Evolutionary conservation across 2,113 vertebrate genomes (phyloP).

Genomic region (Ifrita kowaldi): DNA sequence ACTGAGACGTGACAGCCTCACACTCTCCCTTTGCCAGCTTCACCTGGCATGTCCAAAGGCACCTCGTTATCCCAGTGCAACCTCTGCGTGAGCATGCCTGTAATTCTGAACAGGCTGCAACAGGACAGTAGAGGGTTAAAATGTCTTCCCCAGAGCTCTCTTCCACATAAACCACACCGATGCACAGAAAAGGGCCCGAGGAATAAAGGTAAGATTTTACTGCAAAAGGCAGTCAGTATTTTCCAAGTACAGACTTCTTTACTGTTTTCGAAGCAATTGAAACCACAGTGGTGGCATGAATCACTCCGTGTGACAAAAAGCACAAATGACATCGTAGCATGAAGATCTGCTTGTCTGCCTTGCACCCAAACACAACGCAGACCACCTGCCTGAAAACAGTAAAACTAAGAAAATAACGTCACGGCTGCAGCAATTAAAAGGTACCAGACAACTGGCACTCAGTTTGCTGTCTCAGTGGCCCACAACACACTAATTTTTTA

Average conservation of each 20-base stretch:
- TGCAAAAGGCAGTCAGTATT: neutral
- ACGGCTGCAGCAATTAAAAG: neutral
- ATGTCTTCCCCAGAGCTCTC: neutral
- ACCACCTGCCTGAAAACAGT: neutral
- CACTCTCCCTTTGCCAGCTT: neutral
- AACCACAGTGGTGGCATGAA: neutral
- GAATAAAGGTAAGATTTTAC: neutral
- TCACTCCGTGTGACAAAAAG: neutral
- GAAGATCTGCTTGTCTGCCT: neutral
- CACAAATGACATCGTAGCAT: neutral
- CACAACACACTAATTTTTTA: neutral
- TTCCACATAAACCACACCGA: neutral
- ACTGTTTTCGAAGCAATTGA: neutral
- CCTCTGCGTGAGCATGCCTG: neutral
- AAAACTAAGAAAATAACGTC: neutral
- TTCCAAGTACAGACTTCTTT: neutral
- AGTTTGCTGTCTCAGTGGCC: neutral
- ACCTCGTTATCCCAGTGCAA: neutral
- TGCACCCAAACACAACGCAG: neutral
- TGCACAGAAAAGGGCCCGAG: neutral
- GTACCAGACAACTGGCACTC: neutral
- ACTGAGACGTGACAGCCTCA: rapidly evolving
- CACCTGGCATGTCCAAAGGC: neutral
- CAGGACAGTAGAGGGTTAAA: neutral
- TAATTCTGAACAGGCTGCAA: neutral